phyloP scores from a whole-genome alignment of 2,797 vertebrate genomes.

The Brachymystax lenok region DNA sequence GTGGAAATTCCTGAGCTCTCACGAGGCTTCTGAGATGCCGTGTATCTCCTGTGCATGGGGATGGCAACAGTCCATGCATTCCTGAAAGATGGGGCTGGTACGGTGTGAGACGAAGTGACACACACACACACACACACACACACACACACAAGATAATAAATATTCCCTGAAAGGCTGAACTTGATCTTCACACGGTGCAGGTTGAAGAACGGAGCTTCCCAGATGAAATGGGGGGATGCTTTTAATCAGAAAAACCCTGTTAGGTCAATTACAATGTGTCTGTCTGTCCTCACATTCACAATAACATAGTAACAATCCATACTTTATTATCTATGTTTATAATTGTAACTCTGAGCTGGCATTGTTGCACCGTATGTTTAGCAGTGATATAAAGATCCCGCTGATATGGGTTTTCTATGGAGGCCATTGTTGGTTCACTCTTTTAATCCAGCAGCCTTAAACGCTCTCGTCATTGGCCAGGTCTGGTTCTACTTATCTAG shows the following conservation, averaged over 20 bases:
- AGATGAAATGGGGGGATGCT: conserved; percentile 68
- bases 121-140: conserved; percentile 34
- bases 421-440: conserved; percentile 59
- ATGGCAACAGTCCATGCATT: conserved; percentile 47
- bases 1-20: conserved; percentile 36
- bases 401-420: conserved; percentile 40
- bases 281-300: conserved; percentile 19
- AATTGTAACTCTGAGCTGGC: background rate
- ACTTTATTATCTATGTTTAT: conserved; percentile 36
- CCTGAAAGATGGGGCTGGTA: conserved; percentile 50
- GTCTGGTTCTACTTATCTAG: conserved; percentile 80
- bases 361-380: conserved; percentile 24
- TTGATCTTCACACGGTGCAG: conserved; percentile 75
- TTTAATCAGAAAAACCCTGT: conserved; percentile 59
- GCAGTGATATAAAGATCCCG: conserved; percentile 14
- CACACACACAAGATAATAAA: conserved; percentile 69
- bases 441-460: conserved; percentile 70
- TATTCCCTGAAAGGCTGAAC: conserved; percentile 74
- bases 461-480: conserved; percentile 58
- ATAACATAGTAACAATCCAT: conserved; percentile 41
- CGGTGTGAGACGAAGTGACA: conserved; percentile 48
- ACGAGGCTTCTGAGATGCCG: conserved; percentile 19
- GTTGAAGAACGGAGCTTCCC: conserved; percentile 60
- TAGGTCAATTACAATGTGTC: conserved; percentile 41
- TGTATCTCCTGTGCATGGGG: conserved; percentile 25